These are phyloP conservation scores for Empis livida DNA, from an alignment of 2,888 invertebrate species.

Conservation along the genomic window DNA sequence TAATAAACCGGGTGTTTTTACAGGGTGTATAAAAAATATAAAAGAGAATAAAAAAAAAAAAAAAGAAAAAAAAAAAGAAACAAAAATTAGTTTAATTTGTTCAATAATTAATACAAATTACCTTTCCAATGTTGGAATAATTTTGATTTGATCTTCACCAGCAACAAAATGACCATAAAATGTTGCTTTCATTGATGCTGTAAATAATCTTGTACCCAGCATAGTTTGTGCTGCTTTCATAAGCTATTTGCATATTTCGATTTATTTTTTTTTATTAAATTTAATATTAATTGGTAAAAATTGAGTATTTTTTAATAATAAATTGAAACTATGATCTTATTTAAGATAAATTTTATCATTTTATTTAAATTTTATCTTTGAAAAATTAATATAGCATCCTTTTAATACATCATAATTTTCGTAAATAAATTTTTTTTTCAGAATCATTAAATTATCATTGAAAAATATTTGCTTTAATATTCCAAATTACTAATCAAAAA, in stretches of 20 bases:
- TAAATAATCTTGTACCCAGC: conserved; percentile 72
- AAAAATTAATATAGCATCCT: too few relatives aligned
- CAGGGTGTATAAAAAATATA: background rate
- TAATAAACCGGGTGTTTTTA: too few relatives aligned
- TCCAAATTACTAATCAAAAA: too few relatives aligned
- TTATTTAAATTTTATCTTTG: too few relatives aligned
- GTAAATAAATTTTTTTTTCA: too few relatives aligned
- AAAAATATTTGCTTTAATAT: too few relatives aligned
- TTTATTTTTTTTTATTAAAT: background rate
- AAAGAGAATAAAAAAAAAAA: conserved; percentile 5
- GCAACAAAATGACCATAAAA: conserved; percentile 99
- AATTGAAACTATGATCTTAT: too few relatives aligned
- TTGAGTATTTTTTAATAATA: too few relatives aligned
- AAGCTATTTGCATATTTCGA: conserved; percentile 43
- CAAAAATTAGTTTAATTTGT: conserved; percentile 23
- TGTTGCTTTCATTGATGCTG: conserved; percentile 75
- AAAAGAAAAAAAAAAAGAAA: conserved; percentile 19
- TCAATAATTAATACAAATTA: conserved; percentile 24
- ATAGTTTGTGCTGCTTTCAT: conserved; percentile 66
- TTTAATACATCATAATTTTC: too few relatives aligned
- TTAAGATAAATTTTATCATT: too few relatives aligned
- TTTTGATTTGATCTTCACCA: conserved; percentile 81
- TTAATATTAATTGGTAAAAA: too few relatives aligned
- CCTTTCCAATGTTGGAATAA: conserved; percentile 72
- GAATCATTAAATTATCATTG: too few relatives aligned